Evolutionary conservation across 1,140 invertebrate genomes (phyloP).

Genomic region (Pseudomyrmex flavicornis): DNA sequence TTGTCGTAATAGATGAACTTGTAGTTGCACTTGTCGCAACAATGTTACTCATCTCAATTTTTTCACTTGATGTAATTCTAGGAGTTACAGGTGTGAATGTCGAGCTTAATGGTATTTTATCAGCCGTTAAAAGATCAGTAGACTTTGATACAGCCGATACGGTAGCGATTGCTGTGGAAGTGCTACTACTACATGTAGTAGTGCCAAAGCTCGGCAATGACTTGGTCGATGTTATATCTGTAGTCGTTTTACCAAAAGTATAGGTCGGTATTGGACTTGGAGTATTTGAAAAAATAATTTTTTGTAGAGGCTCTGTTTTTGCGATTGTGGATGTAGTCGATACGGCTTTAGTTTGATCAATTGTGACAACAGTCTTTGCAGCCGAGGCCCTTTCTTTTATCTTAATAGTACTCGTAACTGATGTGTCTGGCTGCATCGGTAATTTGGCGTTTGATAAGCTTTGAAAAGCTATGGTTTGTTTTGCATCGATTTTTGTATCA

Average conservation of each 20-base stretch:
- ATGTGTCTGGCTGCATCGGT: neutral
- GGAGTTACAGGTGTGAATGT: constrained; percentile 9
- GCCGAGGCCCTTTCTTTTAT: neutral
- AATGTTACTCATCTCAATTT: neutral
- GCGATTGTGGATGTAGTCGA: neutral
- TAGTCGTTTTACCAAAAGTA: neutral
- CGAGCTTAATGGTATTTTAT: constrained; percentile 9
- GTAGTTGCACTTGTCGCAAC: neutral
- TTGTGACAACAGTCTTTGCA: neutral
- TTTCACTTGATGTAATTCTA: neutral
- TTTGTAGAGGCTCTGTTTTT: neutral
- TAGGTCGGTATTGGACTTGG: constrained; percentile 15
- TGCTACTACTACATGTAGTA: neutral
- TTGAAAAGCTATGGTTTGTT: constrained; percentile 72
- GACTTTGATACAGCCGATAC: neutral
- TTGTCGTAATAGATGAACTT: neutral
- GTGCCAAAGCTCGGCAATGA: constrained; percentile 16
- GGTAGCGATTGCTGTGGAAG: neutral
- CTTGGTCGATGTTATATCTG: constrained; percentile 2
- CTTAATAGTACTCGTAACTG: neutral
- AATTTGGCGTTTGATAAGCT: constrained; percentile 58
- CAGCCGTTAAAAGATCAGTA: constrained; percentile 8
- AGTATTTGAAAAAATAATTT: neutral
- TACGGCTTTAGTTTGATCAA: constrained; percentile 13
- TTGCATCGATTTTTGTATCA: constrained; percentile 42